Percentiles rank a stretch among this genome's conserved stretches.
Evolutionary conservation across 2,888 invertebrate species (phyloP).

Genomic region (Mythimna albipuncta): DNA sequence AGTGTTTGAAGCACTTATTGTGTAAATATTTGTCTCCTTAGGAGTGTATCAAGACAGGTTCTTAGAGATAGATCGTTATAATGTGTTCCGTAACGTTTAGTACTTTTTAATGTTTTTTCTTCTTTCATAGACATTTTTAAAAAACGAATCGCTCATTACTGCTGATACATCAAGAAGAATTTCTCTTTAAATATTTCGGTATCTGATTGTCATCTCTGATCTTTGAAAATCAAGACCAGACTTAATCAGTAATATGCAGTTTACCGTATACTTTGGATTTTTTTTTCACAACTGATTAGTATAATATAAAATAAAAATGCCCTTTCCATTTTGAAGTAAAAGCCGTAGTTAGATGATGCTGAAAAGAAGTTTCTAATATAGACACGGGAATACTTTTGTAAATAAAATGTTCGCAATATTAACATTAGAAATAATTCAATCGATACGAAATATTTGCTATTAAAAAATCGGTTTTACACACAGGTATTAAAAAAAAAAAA

Average conservation of each 20-base stretch:
- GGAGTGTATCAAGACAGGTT: constrained; percentile 45
- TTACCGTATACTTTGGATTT: neutral
- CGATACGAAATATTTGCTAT: constrained; percentile 18
- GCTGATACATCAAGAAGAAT: neutral
- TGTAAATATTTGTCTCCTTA: constrained; percentile 43
- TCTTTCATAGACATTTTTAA: constrained; percentile 26
- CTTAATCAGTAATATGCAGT: neutral
- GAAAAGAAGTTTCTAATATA: neutral
- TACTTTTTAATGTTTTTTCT: constrained; percentile 32
- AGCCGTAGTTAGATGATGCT: neutral
- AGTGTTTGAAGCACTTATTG: constrained; percentile 32
- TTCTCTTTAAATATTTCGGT: neutral
- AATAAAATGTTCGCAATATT: constrained; percentile 51
- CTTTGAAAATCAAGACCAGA: neutral
- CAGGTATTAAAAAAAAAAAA: constrained; percentile 23
- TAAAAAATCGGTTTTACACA: constrained; percentile 31
- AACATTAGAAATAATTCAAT: constrained; percentile 27
- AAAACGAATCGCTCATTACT: neutral
- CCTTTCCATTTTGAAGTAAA: constrained; percentile 2
- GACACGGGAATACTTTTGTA: constrained; percentile 43
- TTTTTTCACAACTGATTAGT: neutral
- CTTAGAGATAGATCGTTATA: constrained; percentile 35
- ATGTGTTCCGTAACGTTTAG: constrained; percentile 32
- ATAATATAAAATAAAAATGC: neutral
- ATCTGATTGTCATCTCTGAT: neutral